These are phyloP conservation scores for Nymphalis c-album DNA, from an alignment of 2,888 invertebrate species.

Conservation along the genomic window DNA sequence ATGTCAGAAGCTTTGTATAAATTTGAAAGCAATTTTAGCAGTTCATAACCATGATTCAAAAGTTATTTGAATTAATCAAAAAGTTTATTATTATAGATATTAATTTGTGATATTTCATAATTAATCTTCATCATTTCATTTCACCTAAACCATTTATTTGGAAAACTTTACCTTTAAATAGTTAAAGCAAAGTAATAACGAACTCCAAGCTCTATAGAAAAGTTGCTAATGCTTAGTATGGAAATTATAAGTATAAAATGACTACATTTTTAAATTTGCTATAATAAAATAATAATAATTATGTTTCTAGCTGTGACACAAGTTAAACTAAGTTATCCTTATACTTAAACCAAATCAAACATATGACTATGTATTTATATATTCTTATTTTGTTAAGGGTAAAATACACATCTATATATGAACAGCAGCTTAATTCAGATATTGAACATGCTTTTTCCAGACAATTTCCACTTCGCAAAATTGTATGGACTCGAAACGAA, in stretches of 20 bases:
- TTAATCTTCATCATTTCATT: constrained; percentile 41
- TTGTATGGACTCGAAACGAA: constrained; percentile 10
- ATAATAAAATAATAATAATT: no score
- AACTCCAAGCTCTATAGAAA: constrained; percentile 24
- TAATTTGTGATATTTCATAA: constrained; percentile 26
- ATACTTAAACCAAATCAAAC: no score
- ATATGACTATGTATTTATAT: no score
- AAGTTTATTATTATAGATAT: constrained; percentile 37
- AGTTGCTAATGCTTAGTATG: neutral
- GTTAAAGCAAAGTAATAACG: constrained; percentile 24
- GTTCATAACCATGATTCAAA: constrained; percentile 16
- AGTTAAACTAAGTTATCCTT: no score
- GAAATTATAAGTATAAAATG: neutral
- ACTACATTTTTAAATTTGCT: no score
- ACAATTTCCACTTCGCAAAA: neutral
- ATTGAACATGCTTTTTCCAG: neutral
- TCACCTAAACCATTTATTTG: constrained; percentile 30
- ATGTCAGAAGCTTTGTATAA: neutral
- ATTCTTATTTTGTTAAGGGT: no score
- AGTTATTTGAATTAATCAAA: constrained; percentile 39
- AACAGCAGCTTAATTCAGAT: no score
- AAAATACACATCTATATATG: no score
- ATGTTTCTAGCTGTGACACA: no score
- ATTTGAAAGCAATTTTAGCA: constrained; percentile 19
- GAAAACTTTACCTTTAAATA: constrained; percentile 29